A percentile compares a stretch with the other conserved stretches of the same genome.
Conservation (phyloP, 2,888 invertebrate genomes). For the Cremastinae sp. region DNA sequence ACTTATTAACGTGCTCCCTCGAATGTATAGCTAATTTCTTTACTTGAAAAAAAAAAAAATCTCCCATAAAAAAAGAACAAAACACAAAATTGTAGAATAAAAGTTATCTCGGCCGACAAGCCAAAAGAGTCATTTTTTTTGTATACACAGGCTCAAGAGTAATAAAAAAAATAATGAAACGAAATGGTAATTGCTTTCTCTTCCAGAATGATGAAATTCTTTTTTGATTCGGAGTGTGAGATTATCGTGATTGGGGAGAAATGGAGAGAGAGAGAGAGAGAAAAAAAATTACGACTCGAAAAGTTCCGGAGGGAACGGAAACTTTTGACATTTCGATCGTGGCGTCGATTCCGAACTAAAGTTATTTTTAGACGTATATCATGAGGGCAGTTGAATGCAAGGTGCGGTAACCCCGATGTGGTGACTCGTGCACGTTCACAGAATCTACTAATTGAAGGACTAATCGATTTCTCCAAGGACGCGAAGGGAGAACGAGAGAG, state of each 20-base stretch:
- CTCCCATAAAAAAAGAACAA: background rate
- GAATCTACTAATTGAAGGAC: conserved; percentile 50
- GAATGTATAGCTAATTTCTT: conserved; percentile 1
- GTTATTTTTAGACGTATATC: conserved; percentile 2
- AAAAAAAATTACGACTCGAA: too few species aligned
- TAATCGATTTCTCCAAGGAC: conserved; percentile 50
- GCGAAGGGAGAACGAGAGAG: background rate
- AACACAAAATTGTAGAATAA: too few species aligned
- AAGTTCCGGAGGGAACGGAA: background rate
- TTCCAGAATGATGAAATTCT: too few species aligned
- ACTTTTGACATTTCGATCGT: conserved; percentile 2
- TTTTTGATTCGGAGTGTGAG: too few species aligned
- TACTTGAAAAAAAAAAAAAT: conserved; percentile 12
- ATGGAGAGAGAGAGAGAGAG: too few species aligned
- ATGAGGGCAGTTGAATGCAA: conserved; percentile 16
- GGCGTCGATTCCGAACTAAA: background rate
- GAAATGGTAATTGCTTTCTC: too few species aligned
- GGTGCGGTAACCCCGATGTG: conserved; percentile 24
- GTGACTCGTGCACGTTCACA: conserved; percentile 18
- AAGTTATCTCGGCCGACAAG: too few species aligned
- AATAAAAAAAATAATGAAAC: too few species aligned
- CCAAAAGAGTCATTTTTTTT: too few species aligned
- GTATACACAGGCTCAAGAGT: too few species aligned
- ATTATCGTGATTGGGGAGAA: too few species aligned
- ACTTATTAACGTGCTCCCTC: conserved; percentile 14